Percentiles rank a stretch among this genome's conserved stretches.
phyloP scores from a whole-genome alignment of 2,888 invertebrate genomes.

The Diaphora mendica region DNA sequence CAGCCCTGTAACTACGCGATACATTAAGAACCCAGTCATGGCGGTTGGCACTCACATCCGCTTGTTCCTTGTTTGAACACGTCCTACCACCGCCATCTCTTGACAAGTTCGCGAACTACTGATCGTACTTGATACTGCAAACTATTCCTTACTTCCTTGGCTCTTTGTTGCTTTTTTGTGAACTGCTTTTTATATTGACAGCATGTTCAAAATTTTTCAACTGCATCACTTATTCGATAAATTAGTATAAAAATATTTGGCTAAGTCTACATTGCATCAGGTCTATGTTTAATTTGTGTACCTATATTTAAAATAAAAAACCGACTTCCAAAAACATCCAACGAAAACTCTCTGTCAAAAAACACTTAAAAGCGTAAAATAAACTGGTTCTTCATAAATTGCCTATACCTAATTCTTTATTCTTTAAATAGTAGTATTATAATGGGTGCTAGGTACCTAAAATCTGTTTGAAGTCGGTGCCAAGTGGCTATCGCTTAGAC shows the following conservation, averaged over 20 bases:
- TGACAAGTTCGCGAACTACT: slow-evolving; percentile 11
- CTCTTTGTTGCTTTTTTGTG: not conserved
- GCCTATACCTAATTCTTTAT: too few species aligned
- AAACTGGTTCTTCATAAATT: too few species aligned
- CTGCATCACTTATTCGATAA: not conserved
- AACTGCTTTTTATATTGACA: not conserved
- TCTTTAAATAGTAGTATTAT: too few species aligned
- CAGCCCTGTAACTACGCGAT: not conserved
- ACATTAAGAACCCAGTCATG: slow-evolving; percentile 2
- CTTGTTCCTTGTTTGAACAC: slow-evolving; percentile 1
- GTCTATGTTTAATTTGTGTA: too few species aligned
- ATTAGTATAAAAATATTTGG: not conserved
- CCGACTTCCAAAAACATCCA: too few species aligned
- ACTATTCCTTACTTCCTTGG: not conserved
- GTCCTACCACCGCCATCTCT: slow-evolving; percentile 1
- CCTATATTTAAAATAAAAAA: too few species aligned
- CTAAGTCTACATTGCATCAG: too few species aligned
- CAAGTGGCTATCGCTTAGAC: too few species aligned
- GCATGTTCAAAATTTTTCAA: slow-evolving; percentile 2
- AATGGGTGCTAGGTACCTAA: too few species aligned
- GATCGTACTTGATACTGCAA: not conserved
- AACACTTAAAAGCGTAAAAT: too few species aligned
- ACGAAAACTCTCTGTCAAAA: too few species aligned
- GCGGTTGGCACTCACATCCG: not conserved
- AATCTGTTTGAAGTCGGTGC: too few species aligned